phyloP scores from a whole-genome alignment of 92 coral and sea anemone species.

The Muricea muricata region DNA sequence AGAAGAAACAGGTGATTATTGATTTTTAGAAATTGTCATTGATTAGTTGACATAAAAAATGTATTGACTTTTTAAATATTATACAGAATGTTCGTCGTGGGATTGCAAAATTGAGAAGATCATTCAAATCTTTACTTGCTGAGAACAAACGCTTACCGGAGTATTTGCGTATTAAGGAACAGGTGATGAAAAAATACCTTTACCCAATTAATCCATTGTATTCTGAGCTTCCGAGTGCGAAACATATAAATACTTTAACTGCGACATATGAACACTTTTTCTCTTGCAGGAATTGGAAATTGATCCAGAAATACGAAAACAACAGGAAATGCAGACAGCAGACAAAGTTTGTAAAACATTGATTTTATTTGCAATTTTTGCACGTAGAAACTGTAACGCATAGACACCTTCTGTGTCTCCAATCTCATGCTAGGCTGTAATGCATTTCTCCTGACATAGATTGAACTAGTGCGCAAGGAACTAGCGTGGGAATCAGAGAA shows the following conservation, averaged over 20 bases:
- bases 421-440: not conserved
- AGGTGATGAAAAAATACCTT: slow-evolving; percentile 71
- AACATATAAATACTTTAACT: not conserved
- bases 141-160: slow-evolving; percentile 81
- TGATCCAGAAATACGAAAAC: slow-evolving; percentile 87
- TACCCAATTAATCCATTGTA: too few species aligned
- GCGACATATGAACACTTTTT: too few species aligned
- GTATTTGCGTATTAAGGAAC: slow-evolving; percentile 78
- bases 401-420: too few species aligned
- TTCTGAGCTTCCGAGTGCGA: too few species aligned
- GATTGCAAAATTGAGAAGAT: slow-evolving; percentile 78
- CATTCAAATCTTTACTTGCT: slow-evolving; percentile 80
- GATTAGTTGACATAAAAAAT: too few species aligned
- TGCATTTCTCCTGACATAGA: slow-evolving; percentile 46
- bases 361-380: not conserved
- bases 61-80: not conserved
- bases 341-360: slow-evolving; percentile 66
- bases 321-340: slow-evolving; percentile 80
- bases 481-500: slow-evolving; percentile 97
- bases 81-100: slow-evolving; percentile 83
- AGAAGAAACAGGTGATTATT: slow-evolving; percentile 84
- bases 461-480: slow-evolving; percentile 88
- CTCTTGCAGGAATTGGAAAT: slow-evolving; percentile 84
- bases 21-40: not conserved
- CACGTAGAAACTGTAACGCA: not conserved